Evolutionary conservation across 2,113 vertebrate genomes (phyloP), one percentile per base, ranked within the genome.

Genomic region (Morphnarchus princeps): DNA sequence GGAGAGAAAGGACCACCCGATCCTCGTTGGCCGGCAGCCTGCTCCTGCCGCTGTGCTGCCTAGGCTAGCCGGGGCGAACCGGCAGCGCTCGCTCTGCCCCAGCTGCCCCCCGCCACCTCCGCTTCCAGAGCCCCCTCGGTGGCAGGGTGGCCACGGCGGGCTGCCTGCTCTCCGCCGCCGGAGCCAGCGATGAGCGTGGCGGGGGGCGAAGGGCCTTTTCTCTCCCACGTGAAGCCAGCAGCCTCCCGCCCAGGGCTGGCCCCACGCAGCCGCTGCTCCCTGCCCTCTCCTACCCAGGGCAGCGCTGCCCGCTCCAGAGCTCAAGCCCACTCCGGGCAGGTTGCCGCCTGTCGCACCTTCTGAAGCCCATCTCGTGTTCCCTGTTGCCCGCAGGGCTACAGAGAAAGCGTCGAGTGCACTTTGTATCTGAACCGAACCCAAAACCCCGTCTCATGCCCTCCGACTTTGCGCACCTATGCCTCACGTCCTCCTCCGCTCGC

Each of bases 121-220:
- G 1, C 52, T 65, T 34, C 57, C 25, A 49, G 54, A 66, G 43
- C 40, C 54, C 40, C 40, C 50, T 36, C 1, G 1, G 58, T 29
- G 32, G 26, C 54, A 22, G 28, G 13, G 16, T 43, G 77, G 32
- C 65, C 42, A 28, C 1, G 2, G 13, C 0, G 0, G 55, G 28
- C 19, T 43, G 40, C 29, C 45, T 5, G 36, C 14, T n/a, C 14
- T 16, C 40, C 54, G 61, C 29, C 7, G 36, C 61, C 8, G 1
- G 36, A 67, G 55, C 58, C 34, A 21, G 31, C 3, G 2, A 18
- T 2, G 7, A 80, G 73, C 10, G 0, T 0, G 2, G 38, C 1
- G 7, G 36, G 36, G 16, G 15, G 16, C 10, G 55, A 54, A 45
- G 47, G 19, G 49, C 63, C 45, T 24, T 58, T 20, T 22, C 43